Conservation (phyloP, 1,140 invertebrate species). For the Caerostris extrusa region DNA sequence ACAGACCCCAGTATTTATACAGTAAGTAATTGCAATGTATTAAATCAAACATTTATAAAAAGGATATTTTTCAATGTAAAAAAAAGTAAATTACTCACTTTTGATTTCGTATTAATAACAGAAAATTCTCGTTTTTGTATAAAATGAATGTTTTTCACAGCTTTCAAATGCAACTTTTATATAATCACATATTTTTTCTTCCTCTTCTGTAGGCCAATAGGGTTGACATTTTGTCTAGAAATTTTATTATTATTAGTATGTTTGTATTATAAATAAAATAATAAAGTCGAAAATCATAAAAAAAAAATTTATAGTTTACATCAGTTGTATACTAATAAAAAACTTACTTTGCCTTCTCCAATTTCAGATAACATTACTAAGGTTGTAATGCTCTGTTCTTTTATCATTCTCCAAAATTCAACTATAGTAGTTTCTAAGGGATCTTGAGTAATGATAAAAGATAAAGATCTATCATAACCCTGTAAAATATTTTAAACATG, state of each 20-base stretch:
- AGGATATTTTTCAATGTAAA: background rate
- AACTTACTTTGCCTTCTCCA: constrained; percentile 81
- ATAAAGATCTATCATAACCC: constrained; percentile 95
- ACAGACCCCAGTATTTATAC: too few relatives aligned
- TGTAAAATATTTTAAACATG: constrained; percentile 77
- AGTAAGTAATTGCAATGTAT: too few relatives aligned
- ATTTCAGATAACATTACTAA: constrained; percentile 97
- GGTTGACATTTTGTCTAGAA: constrained; percentile 88
- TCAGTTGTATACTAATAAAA: background rate
- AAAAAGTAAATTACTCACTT: constrained; percentile 62
- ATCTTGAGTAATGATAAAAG: constrained; percentile 97
- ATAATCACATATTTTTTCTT: constrained; percentile 90
- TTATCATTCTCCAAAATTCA: constrained; percentile 98
- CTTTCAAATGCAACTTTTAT: constrained; percentile 92
- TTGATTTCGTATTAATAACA: constrained; percentile 89
- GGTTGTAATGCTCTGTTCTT: constrained; percentile 93
- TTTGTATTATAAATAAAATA: background rate
- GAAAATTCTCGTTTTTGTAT: constrained; percentile 91
- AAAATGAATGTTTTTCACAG: constrained; percentile 87
- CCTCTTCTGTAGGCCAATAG: constrained; percentile 90
- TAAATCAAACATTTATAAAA: background rate
- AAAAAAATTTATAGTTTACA: background rate
- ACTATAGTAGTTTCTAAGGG: constrained; percentile 92
- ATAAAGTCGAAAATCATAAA: background rate
- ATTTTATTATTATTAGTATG: background rate